Evolutionary conservation across 2,797 vertebrate species (phyloP).

Genomic region (Falco biarmicus): DNA sequence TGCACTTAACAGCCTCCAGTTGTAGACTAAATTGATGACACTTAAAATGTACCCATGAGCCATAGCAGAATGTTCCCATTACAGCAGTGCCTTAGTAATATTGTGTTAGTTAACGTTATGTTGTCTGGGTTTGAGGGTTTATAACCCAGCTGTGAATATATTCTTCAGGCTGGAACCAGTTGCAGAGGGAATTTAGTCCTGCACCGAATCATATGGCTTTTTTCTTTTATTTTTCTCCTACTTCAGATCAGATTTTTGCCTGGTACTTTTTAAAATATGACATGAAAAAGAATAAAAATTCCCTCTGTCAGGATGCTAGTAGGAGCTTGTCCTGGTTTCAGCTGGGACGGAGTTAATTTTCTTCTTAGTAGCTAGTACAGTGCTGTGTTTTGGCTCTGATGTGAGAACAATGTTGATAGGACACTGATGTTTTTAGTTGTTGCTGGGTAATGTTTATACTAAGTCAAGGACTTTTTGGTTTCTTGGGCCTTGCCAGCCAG

Average conservation of each 20-base stretch:
- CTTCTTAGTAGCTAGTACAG: too few relatives aligned
- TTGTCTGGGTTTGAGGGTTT: conserved; percentile 45
- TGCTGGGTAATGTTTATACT: too few relatives aligned
- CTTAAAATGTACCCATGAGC: conserved; percentile 47
- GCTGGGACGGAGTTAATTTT: too few relatives aligned
- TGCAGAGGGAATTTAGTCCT: not conserved
- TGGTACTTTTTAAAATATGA: not conserved
- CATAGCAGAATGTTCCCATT: conserved; percentile 42
- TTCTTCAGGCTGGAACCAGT: not conserved
- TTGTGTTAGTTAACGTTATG: conserved; percentile 45
- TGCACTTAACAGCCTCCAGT: conserved; percentile 36
- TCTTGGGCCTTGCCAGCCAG: too few relatives aligned
- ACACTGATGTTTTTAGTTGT: too few relatives aligned
- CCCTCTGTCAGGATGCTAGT: not conserved
- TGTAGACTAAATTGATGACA: conserved; percentile 50
- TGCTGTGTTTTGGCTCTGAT: too few relatives aligned
- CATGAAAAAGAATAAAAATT: not conserved
- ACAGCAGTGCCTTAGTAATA: not conserved
- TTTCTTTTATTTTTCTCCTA: not conserved
- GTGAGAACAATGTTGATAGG: too few relatives aligned
- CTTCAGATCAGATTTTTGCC: not conserved
- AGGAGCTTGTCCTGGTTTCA: not conserved
- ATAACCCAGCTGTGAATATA: conserved; percentile 32
- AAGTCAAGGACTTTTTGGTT: too few relatives aligned
- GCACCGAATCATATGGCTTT: not conserved